Conservation (phyloP, 92 coral and sea anemone genomes). For the Isaurus tuberculatus region DNA sequence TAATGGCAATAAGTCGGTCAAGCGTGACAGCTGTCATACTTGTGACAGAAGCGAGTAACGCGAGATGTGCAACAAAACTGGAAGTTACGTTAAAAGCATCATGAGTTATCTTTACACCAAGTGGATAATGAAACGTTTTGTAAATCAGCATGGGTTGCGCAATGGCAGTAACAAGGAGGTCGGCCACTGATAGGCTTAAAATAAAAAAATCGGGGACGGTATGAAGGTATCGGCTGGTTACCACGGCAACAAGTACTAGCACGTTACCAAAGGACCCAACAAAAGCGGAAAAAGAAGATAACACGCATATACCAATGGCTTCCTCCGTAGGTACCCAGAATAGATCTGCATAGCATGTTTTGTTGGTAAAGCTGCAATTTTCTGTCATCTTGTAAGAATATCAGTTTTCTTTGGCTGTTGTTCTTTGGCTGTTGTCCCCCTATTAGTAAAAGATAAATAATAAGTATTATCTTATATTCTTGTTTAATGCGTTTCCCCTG, state of each 20-base stretch:
- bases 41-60: conserved; percentile 28
- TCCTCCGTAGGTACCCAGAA: conserved; percentile 13
- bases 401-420: neutral
- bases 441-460: too few species aligned
- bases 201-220: conserved; percentile 13
- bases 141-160: conserved; percentile 10
- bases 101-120: neutral
- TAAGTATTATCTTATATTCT: too few species aligned
- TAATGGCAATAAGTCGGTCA: conserved; percentile 40
- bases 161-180: neutral
- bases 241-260: conserved; percentile 24
- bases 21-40: conserved; percentile 39
- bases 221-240: conserved; percentile 1
- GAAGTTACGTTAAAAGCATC: neutral
- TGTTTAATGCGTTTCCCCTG: too few species aligned
- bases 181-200: conserved; percentile 10
- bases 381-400: neutral
- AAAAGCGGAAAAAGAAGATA: neutral
- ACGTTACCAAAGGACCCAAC: conserved; percentile 14
- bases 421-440: neutral
- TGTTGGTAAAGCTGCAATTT: neutral
- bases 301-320: conserved; percentile 2
- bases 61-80: conserved; percentile 15
- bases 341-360: neutral
- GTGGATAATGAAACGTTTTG: neutral